Evolutionary conservation across 2,888 invertebrate species (phyloP).

Genomic region (Spialia ferax): DNA sequence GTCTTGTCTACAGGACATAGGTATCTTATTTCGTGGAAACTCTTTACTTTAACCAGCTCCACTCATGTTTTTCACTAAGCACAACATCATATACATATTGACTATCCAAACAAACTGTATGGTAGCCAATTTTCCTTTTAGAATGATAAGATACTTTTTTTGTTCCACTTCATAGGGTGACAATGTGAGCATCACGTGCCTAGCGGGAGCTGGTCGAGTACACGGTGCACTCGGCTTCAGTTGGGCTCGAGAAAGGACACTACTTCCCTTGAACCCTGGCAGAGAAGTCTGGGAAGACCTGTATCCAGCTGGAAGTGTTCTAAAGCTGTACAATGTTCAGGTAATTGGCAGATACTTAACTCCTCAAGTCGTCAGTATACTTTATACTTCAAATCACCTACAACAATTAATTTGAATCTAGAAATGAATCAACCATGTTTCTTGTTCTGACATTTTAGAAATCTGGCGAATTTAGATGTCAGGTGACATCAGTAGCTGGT

Average conservation of each 20-base stretch:
- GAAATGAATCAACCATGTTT: not conserved
- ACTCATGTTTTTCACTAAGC: no score
- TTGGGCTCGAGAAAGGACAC: slow-evolving; percentile 92
- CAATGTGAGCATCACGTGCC: slow-evolving; percentile 90
- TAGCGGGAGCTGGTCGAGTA: slow-evolving; percentile 88
- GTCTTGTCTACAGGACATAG: no score
- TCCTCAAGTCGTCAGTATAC: not conserved
- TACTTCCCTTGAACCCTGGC: slow-evolving; percentile 91
- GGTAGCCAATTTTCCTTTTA: not conserved
- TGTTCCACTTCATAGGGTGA: slow-evolving; percentile 87
- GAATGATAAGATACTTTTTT: not conserved
- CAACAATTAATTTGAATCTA: not conserved
- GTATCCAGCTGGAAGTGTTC: slow-evolving; percentile 93
- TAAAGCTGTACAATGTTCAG: slow-evolving; percentile 92
- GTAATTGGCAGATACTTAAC: slow-evolving; percentile 67
- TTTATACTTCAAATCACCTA: not conserved
- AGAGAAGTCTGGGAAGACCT: slow-evolving; percentile 95
- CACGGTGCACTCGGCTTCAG: slow-evolving; percentile 92
- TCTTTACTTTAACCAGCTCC: no score
- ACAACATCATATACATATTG: not conserved
- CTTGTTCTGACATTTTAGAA: slow-evolving; percentile 77
- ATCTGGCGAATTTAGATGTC: slow-evolving; percentile 92
- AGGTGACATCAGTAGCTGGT: slow-evolving; percentile 87
- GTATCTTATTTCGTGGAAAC: no score
- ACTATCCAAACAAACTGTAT: no score